Evolutionary conservation across 2,888 invertebrate genomes (phyloP).

Genomic region (Beris chalybata): DNA sequence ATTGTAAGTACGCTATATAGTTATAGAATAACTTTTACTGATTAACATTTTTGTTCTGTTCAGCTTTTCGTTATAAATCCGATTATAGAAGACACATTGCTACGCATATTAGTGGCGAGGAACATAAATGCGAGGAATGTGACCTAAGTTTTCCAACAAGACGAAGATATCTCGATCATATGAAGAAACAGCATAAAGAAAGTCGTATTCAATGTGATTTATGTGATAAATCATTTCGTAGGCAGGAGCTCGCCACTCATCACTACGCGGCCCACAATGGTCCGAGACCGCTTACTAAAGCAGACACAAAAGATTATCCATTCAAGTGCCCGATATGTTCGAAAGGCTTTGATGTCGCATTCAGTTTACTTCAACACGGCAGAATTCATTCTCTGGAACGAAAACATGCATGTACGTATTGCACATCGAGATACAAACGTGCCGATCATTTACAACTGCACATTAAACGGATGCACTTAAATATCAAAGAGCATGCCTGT

Average conservation of each 20-base stretch:
- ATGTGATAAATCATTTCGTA: conserved; percentile 37
- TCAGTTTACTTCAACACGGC: conserved; percentile 5
- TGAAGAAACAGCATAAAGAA: conserved; percentile 1
- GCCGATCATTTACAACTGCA: conserved; percentile 27
- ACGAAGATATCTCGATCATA: conserved; percentile 11
- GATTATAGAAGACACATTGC: conserved; percentile 36
- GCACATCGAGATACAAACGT: conserved; percentile 19
- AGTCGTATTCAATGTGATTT: conserved; percentile 29
- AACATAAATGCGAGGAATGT: conserved; percentile 35
- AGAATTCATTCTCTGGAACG: conserved; percentile 18
- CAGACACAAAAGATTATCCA: conserved; percentile 3
- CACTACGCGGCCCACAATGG: conserved; percentile 35
- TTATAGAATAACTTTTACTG: not conserved
- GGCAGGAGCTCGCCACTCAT: conserved; percentile 36
- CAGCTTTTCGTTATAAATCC: conserved; percentile 34
- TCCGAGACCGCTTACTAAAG: conserved; percentile 27
- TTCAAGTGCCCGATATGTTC: conserved; percentile 19
- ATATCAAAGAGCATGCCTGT: conserved; percentile 16
- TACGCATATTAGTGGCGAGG: conserved; percentile 32
- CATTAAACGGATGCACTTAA: conserved; percentile 31
- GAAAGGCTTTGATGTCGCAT: conserved; percentile 11
- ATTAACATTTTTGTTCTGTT: not conserved
- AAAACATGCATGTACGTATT: conserved; percentile 20
- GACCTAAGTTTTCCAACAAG: conserved; percentile 26
- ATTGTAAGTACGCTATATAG: conserved; percentile 22